These are phyloP conservation scores for Scelioninae gen. 2 DNA, from an alignment of 2,888 invertebrate genomes.

Conservation along the genomic window DNA sequence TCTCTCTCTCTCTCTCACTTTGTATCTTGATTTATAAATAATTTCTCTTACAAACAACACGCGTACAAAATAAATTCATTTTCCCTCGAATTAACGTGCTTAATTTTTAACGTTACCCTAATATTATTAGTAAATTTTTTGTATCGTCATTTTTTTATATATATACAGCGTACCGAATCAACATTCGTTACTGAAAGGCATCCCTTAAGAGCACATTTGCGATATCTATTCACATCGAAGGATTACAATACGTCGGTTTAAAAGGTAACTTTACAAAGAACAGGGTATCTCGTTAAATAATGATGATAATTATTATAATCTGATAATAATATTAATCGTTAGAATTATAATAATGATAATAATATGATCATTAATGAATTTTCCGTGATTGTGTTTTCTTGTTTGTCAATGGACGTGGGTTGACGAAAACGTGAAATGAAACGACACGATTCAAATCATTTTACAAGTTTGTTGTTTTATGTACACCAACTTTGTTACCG, in stretches of 20 bases:
- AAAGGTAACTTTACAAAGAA: slow-evolving; percentile 22
- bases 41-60: slow-evolving; percentile 50
- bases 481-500: slow-evolving; percentile 27
- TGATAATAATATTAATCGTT: not conserved
- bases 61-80: slow-evolving; percentile 55
- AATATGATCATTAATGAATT: too few relatives aligned
- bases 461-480: slow-evolving; percentile 44
- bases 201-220: slow-evolving; percentile 55
- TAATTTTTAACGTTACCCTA: slow-evolving; percentile 30
- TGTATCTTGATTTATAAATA: slow-evolving; percentile 39
- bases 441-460: slow-evolving; percentile 36
- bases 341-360: not conserved
- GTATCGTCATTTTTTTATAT: not conserved
- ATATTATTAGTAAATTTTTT: slow-evolving; percentile 7
- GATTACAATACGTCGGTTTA: slow-evolving; percentile 25
- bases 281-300: too few relatives aligned
- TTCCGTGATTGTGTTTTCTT: not conserved
- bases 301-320: too few relatives aligned
- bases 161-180: slow-evolving; percentile 51
- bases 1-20: slow-evolving; percentile 11
- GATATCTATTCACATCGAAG: slow-evolving; percentile 52
- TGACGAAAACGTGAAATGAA: slow-evolving; percentile 49
- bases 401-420: not conserved
- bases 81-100: slow-evolving; percentile 35
- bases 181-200: slow-evolving; percentile 52